Conservation (phyloP, 2,113 vertebrate genomes). For the Hemiscyllium ocellatum region DNA sequence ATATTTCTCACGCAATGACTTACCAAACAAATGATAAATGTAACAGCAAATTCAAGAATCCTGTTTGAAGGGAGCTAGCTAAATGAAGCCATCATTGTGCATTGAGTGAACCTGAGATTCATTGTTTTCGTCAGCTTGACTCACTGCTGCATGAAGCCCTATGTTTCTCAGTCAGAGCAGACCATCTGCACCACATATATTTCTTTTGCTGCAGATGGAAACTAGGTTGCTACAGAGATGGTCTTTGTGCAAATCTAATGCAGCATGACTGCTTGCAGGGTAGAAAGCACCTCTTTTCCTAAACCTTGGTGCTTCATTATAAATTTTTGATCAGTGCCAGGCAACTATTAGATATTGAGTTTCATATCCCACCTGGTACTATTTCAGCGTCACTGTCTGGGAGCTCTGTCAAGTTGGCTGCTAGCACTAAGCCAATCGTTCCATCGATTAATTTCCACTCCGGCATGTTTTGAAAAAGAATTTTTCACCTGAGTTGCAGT, state of each 20-base stretch:
- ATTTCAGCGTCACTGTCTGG: not conserved
- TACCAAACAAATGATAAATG: not conserved
- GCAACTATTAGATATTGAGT: not conserved
- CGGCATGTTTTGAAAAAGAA: not conserved
- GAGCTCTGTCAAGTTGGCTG: not conserved
- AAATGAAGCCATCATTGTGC: not conserved
- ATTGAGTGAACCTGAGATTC: not conserved
- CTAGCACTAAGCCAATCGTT: not conserved
- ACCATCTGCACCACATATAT: not conserved
- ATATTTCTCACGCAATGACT: not conserved
- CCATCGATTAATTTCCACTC: not conserved
- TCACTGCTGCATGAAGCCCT: not conserved
- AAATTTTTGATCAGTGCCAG: not conserved
- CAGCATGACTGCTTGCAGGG: not conserved
- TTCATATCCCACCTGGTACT: not conserved
- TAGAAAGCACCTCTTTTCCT: not conserved
- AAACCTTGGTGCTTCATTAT: not conserved
- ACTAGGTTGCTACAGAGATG: not conserved
- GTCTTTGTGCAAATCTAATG: conserved; percentile 5
- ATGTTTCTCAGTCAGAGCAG: not conserved
- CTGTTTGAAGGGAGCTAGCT: not conserved
- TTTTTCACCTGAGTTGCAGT: not conserved
- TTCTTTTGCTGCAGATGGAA: conserved; percentile 4
- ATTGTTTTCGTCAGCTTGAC: not conserved
- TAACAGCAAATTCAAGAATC: not conserved